Conservation (phyloP, 2,113 vertebrate species). For the Microtus richardsoni region DNA sequence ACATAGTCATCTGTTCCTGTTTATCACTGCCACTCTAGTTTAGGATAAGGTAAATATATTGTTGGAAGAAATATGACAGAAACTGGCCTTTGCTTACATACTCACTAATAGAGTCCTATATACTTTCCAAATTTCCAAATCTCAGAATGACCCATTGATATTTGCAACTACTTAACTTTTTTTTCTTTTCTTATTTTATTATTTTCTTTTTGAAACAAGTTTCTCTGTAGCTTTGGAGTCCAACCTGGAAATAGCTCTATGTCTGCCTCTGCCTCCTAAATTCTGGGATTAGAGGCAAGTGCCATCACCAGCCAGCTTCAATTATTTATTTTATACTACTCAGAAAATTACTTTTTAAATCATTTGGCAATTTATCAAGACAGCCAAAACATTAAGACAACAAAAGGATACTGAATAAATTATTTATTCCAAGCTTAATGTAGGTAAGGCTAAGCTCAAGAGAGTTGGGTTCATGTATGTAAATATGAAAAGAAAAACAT, state of each 20-base stretch:
- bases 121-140: too few species aligned
- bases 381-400: too few species aligned
- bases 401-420: background rate
- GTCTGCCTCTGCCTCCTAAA: too few species aligned
- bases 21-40: background rate
- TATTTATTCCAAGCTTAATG: background rate
- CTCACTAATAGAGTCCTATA: too few species aligned
- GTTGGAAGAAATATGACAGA: accelerated
- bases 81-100: background rate
- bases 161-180: background rate
- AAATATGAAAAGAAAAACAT: background rate
- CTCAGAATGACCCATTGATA: background rate
- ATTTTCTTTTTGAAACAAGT: too few species aligned
- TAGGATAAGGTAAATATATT: background rate
- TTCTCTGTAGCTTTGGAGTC: too few species aligned
- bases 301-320: too few species aligned
- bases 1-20: background rate
- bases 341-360: background rate
- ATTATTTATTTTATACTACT: background rate
- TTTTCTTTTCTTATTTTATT: too few species aligned
- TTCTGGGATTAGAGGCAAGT: too few species aligned
- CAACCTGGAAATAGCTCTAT: too few species aligned
- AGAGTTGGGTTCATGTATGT: background rate
- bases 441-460: background rate
- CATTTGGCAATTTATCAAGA: background rate